Evolutionary conservation across 2,888 invertebrate genomes (phyloP), one percentile per base, ranked within the genome.

Genomic region (Stenchaetothrips biformis): DNA sequence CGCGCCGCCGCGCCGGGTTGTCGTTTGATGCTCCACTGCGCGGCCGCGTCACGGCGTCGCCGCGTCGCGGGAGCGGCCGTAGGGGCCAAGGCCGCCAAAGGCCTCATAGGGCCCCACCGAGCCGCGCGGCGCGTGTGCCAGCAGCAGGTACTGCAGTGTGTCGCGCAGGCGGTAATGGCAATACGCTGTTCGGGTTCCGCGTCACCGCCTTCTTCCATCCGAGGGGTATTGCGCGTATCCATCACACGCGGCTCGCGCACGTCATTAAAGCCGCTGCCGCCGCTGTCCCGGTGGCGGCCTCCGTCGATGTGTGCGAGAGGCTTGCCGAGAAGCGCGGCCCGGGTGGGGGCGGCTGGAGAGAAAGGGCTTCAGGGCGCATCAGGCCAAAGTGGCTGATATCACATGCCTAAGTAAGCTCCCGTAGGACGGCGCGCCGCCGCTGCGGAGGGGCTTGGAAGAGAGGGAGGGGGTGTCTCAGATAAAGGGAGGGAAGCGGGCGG

Each of bases 331-430:
- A 9, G 21, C 25, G 4, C n/a, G 67, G 21, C 37, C 37, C 7
- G 67, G 67, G 7, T 9, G 59, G 67, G 67, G 67, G 25, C 37
- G 37, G 37, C 37, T 37, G 7, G 67, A 25, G 67, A 25, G 67
- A 7, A 7, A 21, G 7, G 21, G 67, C 21, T 21, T 25, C 67
- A 7, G 25, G 67, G 67, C 67, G 67, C 67, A 74, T 74, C 67
- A 74, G 67, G 21, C 67, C 11, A 74, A 74, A 74, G 9, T 74
- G 67, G 67, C 67, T 74, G 67, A 74, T 74, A 74, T 74, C 67
- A 74, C 67, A 74, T 74, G 67, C 67, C 67, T 74, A 74, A 74
- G 67, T 74, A 74, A 74, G 67, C 67, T 25, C 25, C 67, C 67
- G 11, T 74, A 21, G 18, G 18, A 25, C 67, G 67, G 25, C 21